Evolutionary conservation across 2,888 invertebrate species (phyloP).

Genomic region (Synergus gifuensis): DNA sequence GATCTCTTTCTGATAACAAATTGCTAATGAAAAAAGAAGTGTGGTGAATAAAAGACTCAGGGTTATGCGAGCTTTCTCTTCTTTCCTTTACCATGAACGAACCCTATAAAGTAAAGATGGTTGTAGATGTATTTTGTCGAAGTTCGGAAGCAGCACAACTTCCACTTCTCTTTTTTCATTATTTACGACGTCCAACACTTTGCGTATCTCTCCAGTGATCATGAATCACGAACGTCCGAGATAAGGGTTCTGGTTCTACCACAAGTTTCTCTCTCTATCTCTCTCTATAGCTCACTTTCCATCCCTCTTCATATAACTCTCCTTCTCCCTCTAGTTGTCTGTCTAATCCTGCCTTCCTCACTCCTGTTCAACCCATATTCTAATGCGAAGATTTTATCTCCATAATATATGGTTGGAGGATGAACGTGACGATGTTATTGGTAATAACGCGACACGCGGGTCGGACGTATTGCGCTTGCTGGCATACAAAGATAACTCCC

Average conservation of each 20-base stretch:
- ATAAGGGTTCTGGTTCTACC: constrained; percentile 29
- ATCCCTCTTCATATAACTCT: background rate
- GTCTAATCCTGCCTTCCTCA: constrained; percentile 24
- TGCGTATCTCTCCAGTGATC: constrained; percentile 48
- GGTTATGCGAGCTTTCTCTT: background rate
- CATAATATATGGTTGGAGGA: constrained; percentile 35
- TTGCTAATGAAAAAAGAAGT: background rate
- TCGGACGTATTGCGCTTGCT: constrained; percentile 33
- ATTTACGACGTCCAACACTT: constrained; percentile 51
- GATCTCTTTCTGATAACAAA: too few species aligned
- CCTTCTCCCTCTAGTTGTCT: constrained; percentile 13
- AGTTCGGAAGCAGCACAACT: constrained; percentile 16
- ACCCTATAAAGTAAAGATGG: background rate
- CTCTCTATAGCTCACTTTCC: background rate
- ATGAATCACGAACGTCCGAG: constrained; percentile 50
- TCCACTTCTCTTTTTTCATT: constrained; percentile 42
- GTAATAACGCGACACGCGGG: constrained; percentile 39
- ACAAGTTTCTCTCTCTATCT: constrained; percentile 30
- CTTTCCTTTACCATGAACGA: background rate
- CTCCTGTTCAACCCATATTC: constrained; percentile 20
- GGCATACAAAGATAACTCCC: constrained; percentile 35
- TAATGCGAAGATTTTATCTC: constrained; percentile 33
- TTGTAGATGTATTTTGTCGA: constrained; percentile 4
- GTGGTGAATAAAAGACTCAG: background rate
- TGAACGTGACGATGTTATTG: constrained; percentile 41